Percentiles rank a stretch among this genome's conserved stretches.
Evolutionary conservation across 2,797 vertebrate species (phyloP).

Genomic region (Apodemus agrarius): DNA sequence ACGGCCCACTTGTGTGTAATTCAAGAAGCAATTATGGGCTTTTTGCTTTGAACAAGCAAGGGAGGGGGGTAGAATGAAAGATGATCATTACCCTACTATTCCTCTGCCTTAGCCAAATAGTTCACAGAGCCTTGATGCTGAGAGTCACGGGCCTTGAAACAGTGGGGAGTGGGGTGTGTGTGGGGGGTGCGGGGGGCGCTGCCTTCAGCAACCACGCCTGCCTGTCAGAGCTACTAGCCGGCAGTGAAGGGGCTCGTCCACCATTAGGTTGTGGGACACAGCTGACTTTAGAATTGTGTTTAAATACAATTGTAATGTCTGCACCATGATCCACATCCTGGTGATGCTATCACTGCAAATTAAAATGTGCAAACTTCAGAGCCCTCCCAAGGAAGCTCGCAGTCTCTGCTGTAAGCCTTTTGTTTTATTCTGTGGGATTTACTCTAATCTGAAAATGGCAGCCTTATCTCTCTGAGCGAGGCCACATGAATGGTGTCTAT

Average conservation of each 20-base stretch:
- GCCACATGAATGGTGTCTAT: background rate
- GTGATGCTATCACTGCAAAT: slow-evolving; percentile 29
- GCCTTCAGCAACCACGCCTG: background rate
- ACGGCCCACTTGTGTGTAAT: slow-evolving; percentile 78
- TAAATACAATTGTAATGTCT: slow-evolving; percentile 52
- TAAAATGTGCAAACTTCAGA: slow-evolving; percentile 40
- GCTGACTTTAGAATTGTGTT: slow-evolving; percentile 7
- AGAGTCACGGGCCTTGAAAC: background rate
- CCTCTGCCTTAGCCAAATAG: slow-evolving; percentile 56
- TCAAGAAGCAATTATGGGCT: slow-evolving; percentile 80
- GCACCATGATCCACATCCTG: background rate
- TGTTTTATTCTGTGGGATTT: slow-evolving; percentile 60
- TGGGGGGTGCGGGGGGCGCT: background rate
- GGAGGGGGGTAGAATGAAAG: slow-evolving; percentile 66
- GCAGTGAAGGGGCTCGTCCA: background rate
- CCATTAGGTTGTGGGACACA: background rate
- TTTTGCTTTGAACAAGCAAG: slow-evolving; percentile 67
- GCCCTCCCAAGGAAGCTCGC: slow-evolving; percentile 1
- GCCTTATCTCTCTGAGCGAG: background rate
- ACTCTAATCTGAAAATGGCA: background rate
- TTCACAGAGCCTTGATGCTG: slow-evolving; percentile 57
- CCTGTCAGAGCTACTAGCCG: background rate
- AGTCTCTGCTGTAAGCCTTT: slow-evolving; percentile 18
- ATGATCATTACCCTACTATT: slow-evolving; percentile 64
- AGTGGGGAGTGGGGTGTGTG: background rate